phyloP scores from a whole-genome alignment of 2,797 vertebrate genomes.

The Pagetopsis macropterus region DNA sequence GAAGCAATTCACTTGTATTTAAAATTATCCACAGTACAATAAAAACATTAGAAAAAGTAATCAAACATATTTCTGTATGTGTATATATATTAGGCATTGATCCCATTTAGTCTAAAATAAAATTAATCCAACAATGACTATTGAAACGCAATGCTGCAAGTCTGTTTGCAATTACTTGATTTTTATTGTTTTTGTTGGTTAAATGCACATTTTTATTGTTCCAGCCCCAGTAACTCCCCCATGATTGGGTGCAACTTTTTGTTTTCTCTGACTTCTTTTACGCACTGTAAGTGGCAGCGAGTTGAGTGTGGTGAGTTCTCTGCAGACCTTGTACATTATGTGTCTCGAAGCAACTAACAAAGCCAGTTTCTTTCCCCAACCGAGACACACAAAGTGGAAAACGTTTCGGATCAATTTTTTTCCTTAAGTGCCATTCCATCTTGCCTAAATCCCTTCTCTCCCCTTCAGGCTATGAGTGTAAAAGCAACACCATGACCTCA shows the following conservation, averaged over 20 bases:
- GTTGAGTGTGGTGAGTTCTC: conserved; percentile 10
- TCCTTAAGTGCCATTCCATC: conserved; percentile 35
- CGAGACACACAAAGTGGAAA: conserved; percentile 22
- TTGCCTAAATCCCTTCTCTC: conserved; percentile 47
- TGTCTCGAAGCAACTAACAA: conserved; percentile 47
- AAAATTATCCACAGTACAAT: too few species aligned
- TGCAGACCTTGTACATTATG: conserved; percentile 29
- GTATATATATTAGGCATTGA: too few species aligned
- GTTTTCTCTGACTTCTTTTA: conserved; percentile 21
- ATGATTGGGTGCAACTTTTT: not conserved
- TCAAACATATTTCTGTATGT: too few species aligned
- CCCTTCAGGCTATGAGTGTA: conserved; percentile 32
- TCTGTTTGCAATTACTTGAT: not conserved
- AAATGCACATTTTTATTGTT: not conserved
- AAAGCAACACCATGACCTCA: conserved; percentile 28
- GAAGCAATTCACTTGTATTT: too few species aligned
- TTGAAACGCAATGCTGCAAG: not conserved
- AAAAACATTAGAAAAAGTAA: not conserved
- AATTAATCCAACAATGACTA: not conserved
- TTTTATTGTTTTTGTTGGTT: not conserved
- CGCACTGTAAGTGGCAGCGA: conserved; percentile 1
- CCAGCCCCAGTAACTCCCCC: not conserved
- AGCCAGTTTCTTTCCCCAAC: conserved; percentile 50
- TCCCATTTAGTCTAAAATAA: not conserved
- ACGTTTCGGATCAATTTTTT: conserved; percentile 25